Percentiles rank a stretch among this genome's conserved stretches.
Conservation (phyloP, 2,113 vertebrate species). For the Chinchilla lanigera region DNA sequence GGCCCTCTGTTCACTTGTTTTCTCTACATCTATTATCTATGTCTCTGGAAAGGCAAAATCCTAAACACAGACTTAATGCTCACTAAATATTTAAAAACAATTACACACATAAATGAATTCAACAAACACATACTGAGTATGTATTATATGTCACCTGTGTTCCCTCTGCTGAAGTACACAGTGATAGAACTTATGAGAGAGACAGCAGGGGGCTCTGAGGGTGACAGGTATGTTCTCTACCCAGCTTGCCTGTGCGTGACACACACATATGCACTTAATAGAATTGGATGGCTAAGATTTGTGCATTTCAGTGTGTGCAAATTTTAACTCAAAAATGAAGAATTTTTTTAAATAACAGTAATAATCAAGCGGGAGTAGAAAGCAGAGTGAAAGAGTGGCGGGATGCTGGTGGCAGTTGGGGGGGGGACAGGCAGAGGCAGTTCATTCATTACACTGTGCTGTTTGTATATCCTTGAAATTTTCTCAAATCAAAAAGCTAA, state of each 20-base stretch:
- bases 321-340: not conserved
- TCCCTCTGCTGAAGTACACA: not conserved
- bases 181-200: not conserved
- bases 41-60: not conserved
- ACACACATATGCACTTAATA: not conserved
- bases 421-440: not conserved
- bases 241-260: no score
- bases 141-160: not conserved
- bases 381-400: not conserved
- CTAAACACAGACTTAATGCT: not conserved
- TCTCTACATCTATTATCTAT: not conserved
- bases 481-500: not conserved
- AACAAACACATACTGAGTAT: not conserved
- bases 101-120: not conserved
- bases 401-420: not conserved
- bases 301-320: not conserved
- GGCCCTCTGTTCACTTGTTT: not conserved
- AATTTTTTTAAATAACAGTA: not conserved
- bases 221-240: accelerated
- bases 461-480: not conserved
- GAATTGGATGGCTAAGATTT: not conserved
- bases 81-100: not conserved
- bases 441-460: not conserved
- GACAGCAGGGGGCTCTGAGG: accelerated
- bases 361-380: not conserved